Conservation (phyloP, 2,113 vertebrate species). For the Puntigrus tetrazona region DNA sequence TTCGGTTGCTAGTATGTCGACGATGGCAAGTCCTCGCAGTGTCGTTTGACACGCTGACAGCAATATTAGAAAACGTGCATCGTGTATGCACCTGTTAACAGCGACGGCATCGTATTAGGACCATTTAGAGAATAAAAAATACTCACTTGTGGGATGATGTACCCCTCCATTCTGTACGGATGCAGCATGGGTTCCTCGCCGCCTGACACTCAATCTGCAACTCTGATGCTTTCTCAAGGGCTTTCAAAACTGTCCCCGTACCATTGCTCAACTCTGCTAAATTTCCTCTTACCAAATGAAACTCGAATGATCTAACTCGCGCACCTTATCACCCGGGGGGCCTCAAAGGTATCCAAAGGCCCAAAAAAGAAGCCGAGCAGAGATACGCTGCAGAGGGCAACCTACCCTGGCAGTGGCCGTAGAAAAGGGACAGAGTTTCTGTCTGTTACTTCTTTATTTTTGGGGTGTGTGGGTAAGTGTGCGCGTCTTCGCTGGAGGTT, state of each 20-base stretch:
- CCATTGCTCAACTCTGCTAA: slow-evolving; percentile 82
- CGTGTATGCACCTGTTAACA: neutral
- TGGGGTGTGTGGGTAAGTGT: slow-evolving; percentile 47
- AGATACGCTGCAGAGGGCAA: slow-evolving; percentile 24
- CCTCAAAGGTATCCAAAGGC: slow-evolving; percentile 41
- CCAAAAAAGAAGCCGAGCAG: slow-evolving; percentile 33
- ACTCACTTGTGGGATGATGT: slow-evolving; percentile 81
- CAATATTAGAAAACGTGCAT: neutral
- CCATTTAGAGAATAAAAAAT: slow-evolving; percentile 42
- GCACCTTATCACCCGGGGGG: slow-evolving; percentile 45
- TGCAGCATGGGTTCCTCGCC: slow-evolving; percentile 79
- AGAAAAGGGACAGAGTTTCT: slow-evolving; percentile 48
- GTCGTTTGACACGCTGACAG: neutral
- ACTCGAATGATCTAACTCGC: slow-evolving; percentile 57
- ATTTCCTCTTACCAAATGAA: slow-evolving; percentile 79
- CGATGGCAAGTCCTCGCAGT: neutral
- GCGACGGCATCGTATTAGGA: neutral
- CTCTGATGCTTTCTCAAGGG: slow-evolving; percentile 71
- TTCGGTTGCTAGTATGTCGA: neutral
- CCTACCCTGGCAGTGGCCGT: slow-evolving; percentile 43
- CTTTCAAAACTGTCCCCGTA: slow-evolving; percentile 79
- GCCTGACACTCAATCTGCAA: slow-evolving; percentile 62
- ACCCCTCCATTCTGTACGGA: slow-evolving; percentile 83
- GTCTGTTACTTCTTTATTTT: slow-evolving; percentile 61
- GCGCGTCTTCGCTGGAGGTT: slow-evolving; percentile 51